A percentile compares a stretch with the other conserved stretches of the same genome.
These are phyloP conservation scores for Tetramorium simillimum DNA, from an alignment of 1,140 invertebrate genomes.

Conservation along the genomic window DNA sequence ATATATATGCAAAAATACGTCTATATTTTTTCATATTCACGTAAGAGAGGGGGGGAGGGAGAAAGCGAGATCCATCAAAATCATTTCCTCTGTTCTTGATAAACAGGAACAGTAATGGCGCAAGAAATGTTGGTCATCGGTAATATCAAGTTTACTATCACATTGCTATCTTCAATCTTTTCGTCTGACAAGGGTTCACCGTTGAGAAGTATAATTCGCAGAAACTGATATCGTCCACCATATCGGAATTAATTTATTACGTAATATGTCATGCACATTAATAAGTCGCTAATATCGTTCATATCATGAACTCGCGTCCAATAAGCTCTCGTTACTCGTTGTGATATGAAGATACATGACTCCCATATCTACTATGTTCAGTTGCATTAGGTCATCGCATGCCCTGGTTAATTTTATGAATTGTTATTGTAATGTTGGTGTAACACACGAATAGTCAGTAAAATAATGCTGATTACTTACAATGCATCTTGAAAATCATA, in stretches of 20 bases:
- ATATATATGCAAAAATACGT: neutral
- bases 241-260: slow-evolving; percentile 34
- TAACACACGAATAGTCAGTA: neutral
- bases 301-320: slow-evolving; percentile 12
- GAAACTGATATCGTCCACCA: slow-evolving; percentile 17
- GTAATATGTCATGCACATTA: slow-evolving; percentile 27
- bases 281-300: slow-evolving; percentile 40
- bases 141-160: slow-evolving; percentile 15
- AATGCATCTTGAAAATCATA: neutral
- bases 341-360: slow-evolving; percentile 27
- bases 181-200: neutral
- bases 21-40: neutral
- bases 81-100: slow-evolving; percentile 23
- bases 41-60: neutral
- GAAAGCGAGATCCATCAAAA: neutral
- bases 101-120: slow-evolving; percentile 5
- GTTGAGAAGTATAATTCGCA: slow-evolving; percentile 4
- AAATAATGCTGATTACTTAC: slow-evolving; percentile 5
- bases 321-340: slow-evolving; percentile 21
- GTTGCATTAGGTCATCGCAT: slow-evolving; percentile 34
- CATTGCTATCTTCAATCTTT: slow-evolving; percentile 11
- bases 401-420: slow-evolving; percentile 25
- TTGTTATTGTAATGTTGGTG: slow-evolving; percentile 20
- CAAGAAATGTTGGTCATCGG: neutral
- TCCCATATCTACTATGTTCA: slow-evolving; percentile 14